Evolutionary conservation across 2,113 vertebrate species (phyloP).

Genomic region (Leucoraja erinaceus): DNA sequence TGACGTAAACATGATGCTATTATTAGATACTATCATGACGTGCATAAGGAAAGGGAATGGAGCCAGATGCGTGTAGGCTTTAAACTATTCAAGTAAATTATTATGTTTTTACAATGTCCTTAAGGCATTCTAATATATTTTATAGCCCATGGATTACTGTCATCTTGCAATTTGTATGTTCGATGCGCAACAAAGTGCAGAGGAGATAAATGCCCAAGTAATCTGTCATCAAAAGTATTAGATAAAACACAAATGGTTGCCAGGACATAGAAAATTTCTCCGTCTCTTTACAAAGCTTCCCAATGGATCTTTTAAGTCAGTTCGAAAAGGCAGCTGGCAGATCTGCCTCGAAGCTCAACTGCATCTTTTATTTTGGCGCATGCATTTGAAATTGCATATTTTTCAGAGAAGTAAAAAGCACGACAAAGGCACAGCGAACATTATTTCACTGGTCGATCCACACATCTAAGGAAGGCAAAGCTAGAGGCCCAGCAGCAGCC

Average conservation of each 20-base stretch:
- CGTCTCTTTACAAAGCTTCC: neutral
- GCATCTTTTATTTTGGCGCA: too few relatives aligned
- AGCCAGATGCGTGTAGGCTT: neutral
- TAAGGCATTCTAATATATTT: neutral
- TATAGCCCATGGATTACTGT: neutral
- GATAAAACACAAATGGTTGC: neutral
- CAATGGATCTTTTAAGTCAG: neutral
- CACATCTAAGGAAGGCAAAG: too few relatives aligned
- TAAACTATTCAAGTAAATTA: conserved; percentile 7
- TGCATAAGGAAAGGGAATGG: neutral
- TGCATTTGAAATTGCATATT: too few relatives aligned
- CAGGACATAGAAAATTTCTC: neutral
- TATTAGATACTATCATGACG: neutral
- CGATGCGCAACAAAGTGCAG: neutral
- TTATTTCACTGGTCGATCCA: too few relatives aligned
- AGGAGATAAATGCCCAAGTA: neutral
- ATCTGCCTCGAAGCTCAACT: neutral
- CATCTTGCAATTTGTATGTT: neutral
- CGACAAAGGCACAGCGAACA: too few relatives aligned
- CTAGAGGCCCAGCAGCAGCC: too few relatives aligned
- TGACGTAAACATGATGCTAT: neutral
- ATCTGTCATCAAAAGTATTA: neutral
- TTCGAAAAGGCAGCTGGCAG: neutral
- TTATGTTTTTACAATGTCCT: neutral
- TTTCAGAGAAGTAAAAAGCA: too few relatives aligned